phyloP scores from a whole-genome alignment of 2,113 vertebrate genomes.

The Cromileptes altivelis region DNA sequence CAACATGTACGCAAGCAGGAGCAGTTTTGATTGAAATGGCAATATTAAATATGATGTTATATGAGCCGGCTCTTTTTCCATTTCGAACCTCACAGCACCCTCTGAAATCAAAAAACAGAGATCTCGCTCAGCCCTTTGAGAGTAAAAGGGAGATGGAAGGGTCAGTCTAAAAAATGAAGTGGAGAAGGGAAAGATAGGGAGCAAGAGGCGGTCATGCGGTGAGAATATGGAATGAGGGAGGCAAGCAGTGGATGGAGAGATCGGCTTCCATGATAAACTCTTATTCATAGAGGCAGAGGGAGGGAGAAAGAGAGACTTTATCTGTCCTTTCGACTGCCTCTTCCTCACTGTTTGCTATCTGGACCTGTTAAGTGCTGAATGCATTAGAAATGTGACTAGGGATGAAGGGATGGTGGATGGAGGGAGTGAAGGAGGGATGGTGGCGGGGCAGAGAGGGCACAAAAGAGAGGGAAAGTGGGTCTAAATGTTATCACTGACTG shows the following conservation, averaged over 20 bases:
- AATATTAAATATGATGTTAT: constrained; percentile 5
- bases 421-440: constrained; percentile 45
- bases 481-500: constrained; percentile 70
- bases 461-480: constrained; percentile 57
- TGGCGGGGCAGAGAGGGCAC: constrained; percentile 33
- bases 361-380: constrained; percentile 73
- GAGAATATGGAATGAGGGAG: constrained; percentile 79
- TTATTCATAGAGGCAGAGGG: constrained; percentile 63
- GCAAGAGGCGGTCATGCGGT: constrained; percentile 72
- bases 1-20: neutral
- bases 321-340: constrained; percentile 72
- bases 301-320: constrained; percentile 69
- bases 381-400: constrained; percentile 72
- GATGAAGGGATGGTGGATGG: constrained; percentile 56
- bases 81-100: constrained; percentile 10
- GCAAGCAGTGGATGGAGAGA: constrained; percentile 69
- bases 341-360: constrained; percentile 72
- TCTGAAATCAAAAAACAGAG: constrained; percentile 46
- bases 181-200: constrained; percentile 65
- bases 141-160: constrained; percentile 60
- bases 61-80: constrained; percentile 11
- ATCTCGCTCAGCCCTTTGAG: constrained; percentile 30
- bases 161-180: constrained; percentile 74
- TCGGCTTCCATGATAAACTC: constrained; percentile 77
- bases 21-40: constrained; percentile 1